Conservation (phyloP, 2,888 invertebrate species). For the Barypeithes pellucidus region DNA sequence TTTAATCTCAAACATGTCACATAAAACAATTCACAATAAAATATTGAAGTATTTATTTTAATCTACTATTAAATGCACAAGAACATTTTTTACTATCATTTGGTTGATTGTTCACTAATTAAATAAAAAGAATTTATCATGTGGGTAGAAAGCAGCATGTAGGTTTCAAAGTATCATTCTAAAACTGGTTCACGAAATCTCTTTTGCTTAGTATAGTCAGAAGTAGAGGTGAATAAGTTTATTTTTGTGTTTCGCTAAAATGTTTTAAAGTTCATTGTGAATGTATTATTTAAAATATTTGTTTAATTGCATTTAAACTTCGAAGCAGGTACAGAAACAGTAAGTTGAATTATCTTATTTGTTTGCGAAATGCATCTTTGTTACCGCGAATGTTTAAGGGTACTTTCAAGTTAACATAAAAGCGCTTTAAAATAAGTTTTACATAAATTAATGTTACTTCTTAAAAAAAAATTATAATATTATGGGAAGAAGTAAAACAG, state of each 20-base stretch:
- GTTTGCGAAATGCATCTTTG: too few species aligned
- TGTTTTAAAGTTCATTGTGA: not conserved
- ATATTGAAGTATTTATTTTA: slow-evolving; percentile 8
- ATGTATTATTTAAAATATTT: not conserved
- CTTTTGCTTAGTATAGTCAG: slow-evolving; percentile 35
- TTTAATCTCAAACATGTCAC: slow-evolving; percentile 30
- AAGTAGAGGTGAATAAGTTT: slow-evolving; percentile 33
- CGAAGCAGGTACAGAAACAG: too few species aligned
- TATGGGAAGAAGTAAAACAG: too few species aligned
- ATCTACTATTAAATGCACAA: slow-evolving; percentile 17
- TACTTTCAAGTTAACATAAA: too few species aligned
- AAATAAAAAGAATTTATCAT: slow-evolving; percentile 51
- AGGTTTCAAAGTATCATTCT: slow-evolving; percentile 53
- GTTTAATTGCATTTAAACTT: not conserved
- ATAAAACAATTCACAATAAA: slow-evolving; percentile 4
- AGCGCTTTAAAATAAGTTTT: too few species aligned
- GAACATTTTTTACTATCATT: slow-evolving; percentile 26
- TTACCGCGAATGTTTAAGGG: too few species aligned
- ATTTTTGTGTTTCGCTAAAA: slow-evolving; percentile 25
- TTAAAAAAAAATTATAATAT: too few species aligned
- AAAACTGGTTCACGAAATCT: slow-evolving; percentile 57
- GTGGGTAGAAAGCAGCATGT: slow-evolving; percentile 57
- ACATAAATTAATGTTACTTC: too few species aligned
- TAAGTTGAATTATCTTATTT: too few species aligned
- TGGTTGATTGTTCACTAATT: slow-evolving; percentile 34